Evolutionary conservation across 2,888 invertebrate genomes (phyloP).

Genomic region (Eristalis tenax): DNA sequence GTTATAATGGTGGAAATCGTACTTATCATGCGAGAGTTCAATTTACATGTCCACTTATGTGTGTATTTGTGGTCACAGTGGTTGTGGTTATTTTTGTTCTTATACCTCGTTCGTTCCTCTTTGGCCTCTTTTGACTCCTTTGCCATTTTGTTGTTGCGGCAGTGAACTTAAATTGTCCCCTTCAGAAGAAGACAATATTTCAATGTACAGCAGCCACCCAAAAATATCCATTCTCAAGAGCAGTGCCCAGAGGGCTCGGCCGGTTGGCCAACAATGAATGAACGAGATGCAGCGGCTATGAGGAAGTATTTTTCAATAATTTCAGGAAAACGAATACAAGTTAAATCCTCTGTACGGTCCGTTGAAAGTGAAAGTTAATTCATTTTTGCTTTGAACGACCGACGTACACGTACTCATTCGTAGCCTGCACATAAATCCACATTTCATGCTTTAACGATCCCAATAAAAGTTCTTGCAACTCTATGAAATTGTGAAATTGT

Average conservation of each 20-base stretch:
- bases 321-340: neutral
- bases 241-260: neutral
- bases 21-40: constrained; percentile 53
- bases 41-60: constrained; percentile 54
- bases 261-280: neutral
- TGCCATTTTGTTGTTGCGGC: neutral
- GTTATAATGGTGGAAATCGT: constrained; percentile 51
- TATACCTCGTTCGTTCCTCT: constrained; percentile 4
- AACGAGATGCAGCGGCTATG: neutral
- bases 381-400: neutral
- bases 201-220: neutral
- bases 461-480: neutral
- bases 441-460: neutral
- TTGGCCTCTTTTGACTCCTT: neutral
- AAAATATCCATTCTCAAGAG: neutral
- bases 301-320: neutral
- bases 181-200: neutral
- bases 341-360: neutral
- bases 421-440: neutral
- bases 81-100: constrained; percentile 17
- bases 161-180: neutral
- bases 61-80: constrained; percentile 37
- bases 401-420: too few relatives aligned
- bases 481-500: neutral
- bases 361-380: neutral